A percentile compares a stretch with the other conserved stretches of the same genome.
Conservation (phyloP, 2,888 invertebrate genomes). For the Polydrusus pterygomalis region DNA sequence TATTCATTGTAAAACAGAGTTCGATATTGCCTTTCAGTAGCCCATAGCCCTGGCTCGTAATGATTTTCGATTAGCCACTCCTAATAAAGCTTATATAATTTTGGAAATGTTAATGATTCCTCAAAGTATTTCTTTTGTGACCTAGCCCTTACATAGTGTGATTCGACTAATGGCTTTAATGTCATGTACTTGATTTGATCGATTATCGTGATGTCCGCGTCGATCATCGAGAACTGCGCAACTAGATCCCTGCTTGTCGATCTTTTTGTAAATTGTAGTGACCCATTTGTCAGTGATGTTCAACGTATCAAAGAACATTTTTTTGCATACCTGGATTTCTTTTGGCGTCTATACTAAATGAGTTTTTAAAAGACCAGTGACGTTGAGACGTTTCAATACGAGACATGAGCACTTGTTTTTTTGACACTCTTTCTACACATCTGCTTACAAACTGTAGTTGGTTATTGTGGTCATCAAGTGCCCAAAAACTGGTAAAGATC, state of each 20-base stretch:
- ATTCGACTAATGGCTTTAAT: constrained; percentile 1
- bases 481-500: constrained; percentile 1
- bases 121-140: neutral
- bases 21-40: constrained; percentile 10
- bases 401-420: no score
- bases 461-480: neutral
- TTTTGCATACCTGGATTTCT: neutral
- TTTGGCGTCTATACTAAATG: no score
- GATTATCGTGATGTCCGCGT: constrained; percentile 1
- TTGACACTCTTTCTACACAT: no score
- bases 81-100: constrained; percentile 11
- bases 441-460: neutral
- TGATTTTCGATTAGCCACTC: neutral
- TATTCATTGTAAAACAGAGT: neutral
- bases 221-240: neutral
- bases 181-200: constrained; percentile 1
- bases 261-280: neutral
- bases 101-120: constrained; percentile 19
- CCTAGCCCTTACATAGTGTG: constrained; percentile 10
- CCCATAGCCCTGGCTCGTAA: neutral
- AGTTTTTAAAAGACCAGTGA: no score
- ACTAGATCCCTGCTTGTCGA: neutral
- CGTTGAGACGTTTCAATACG: no score
- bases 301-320: neutral
- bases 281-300: neutral